phyloP scores from a whole-genome alignment of 2,797 vertebrate species.

The Trichosurus vulpecula region DNA sequence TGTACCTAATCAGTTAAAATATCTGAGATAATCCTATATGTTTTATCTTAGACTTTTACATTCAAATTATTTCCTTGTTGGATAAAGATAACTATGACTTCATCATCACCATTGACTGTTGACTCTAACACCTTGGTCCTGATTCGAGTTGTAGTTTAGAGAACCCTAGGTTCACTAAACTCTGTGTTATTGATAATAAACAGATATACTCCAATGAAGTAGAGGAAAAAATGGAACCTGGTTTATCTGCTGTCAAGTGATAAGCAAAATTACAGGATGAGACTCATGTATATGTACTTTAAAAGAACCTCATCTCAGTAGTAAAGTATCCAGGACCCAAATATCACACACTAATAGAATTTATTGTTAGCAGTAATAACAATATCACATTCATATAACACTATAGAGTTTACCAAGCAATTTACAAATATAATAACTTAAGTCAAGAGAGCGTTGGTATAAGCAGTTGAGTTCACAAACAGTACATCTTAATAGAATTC shows the following conservation, averaged over 20 bases:
- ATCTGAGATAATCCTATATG: background rate
- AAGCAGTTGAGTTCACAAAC: slow-evolving; percentile 8
- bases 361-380: slow-evolving; percentile 6
- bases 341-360: background rate
- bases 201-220: slow-evolving; percentile 12
- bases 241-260: slow-evolving; percentile 33
- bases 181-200: slow-evolving; percentile 43
- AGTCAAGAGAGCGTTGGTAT: slow-evolving; percentile 21
- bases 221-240: no score
- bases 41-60: background rate
- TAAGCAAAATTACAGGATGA: slow-evolving; percentile 23
- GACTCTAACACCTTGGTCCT: background rate
- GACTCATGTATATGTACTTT: slow-evolving; percentile 2
- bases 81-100: background rate
- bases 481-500: background rate
- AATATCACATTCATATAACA: slow-evolving; percentile 11
- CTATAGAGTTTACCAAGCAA: slow-evolving; percentile 12
- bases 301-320: background rate
- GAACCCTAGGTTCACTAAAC: background rate
- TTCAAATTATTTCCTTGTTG: slow-evolving; percentile 30
- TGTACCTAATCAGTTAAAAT: background rate
- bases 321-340: no score
- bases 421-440: background rate
- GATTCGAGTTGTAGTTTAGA: slow-evolving; percentile 30
- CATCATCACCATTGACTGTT: slow-evolving; percentile 7